Conservation (phyloP, 2,888 invertebrate genomes). For the Sphaerolaimus hirsutus region DNA sequence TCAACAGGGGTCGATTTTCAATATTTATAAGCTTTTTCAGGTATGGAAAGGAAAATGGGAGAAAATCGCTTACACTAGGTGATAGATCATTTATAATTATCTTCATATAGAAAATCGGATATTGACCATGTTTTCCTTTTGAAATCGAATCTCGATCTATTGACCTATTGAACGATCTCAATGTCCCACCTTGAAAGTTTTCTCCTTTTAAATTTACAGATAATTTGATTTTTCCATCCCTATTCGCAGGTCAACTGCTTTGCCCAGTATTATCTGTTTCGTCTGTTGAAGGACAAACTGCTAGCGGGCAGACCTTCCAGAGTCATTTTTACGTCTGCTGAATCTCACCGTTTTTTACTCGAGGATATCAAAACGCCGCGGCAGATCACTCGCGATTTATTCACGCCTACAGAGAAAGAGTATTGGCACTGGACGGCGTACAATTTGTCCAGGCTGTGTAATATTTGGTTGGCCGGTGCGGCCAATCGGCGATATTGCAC, state of each 20-base stretch:
- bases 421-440: constrained; percentile 65
- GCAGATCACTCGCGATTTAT: constrained; percentile 26
- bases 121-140: no score
- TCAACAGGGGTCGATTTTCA: no score
- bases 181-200: no score
- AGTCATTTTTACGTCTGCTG: constrained; percentile 59
- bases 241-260: constrained; percentile 47
- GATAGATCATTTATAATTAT: no score
- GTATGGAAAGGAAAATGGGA: no score
- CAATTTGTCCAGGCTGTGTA: constrained; percentile 68
- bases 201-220: no score
- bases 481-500: constrained; percentile 42
- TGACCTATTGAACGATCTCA: no score
- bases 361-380: constrained; percentile 27
- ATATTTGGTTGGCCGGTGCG: constrained; percentile 55
- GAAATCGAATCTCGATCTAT: no score
- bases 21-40: no score
- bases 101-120: no score
- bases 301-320: constrained; percentile 41
- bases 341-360: constrained; percentile 39
- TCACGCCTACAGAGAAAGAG: constrained; percentile 44
- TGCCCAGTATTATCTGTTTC: constrained; percentile 50
- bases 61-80: no score
- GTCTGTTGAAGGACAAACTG: constrained; percentile 42
- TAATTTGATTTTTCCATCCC: no score